Evolutionary conservation across 2,888 invertebrate species (phyloP).

Genomic region (Bellardia pandia): DNA sequence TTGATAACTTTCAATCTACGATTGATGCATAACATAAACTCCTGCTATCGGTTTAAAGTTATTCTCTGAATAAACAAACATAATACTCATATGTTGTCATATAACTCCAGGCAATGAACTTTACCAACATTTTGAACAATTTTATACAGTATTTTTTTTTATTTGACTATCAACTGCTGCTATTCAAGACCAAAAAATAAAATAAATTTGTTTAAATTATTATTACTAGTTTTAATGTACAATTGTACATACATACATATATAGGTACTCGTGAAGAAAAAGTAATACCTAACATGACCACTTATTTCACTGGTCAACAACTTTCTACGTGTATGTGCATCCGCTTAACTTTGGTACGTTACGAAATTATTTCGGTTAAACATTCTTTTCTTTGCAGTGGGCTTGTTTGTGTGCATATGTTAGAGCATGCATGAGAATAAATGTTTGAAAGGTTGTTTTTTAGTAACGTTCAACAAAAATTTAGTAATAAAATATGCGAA

Average conservation of each 20-base stretch:
- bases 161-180: constrained; percentile 6
- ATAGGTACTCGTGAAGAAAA: not conserved
- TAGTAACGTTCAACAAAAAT: constrained; percentile 65
- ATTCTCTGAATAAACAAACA: no score
- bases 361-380: constrained; percentile 40
- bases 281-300: constrained; percentile 25
- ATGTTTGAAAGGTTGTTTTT: not conserved
- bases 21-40: no score
- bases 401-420: not conserved
- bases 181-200: constrained; percentile 1
- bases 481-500: constrained; percentile 80
- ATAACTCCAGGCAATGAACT: no score
- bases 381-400: constrained; percentile 6
- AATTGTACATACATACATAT: not conserved
- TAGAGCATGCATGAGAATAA: not conserved
- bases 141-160: constrained; percentile 16
- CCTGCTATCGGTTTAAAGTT: no score
- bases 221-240: no score
- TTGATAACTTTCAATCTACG: no score
- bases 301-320: constrained; percentile 64
- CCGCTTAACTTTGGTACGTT: constrained; percentile 5
- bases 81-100: no score
- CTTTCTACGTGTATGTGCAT: constrained; percentile 24
- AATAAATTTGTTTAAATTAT: no score
- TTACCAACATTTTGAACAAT: not conserved